Base-by-base conservation (phyloP, 2,113 vertebrate genomes). In the Alectura lathami region DNA sequence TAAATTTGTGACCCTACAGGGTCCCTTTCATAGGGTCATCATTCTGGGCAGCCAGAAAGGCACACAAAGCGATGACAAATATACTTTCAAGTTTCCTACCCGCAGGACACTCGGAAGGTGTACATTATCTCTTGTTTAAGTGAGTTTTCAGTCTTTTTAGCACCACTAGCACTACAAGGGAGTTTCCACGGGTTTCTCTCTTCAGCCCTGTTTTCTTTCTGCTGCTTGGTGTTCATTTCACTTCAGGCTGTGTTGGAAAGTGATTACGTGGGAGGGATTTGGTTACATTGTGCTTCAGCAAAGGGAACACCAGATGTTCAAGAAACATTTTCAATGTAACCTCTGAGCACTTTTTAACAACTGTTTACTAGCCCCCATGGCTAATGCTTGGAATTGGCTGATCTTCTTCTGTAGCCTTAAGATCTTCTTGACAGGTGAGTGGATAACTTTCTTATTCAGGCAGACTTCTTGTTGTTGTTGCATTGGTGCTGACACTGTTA, bases 391-490 rank as follows among this genome's bases (percentile, higher is more conserved):
- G 74, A 29, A 36, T 3, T 86, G 88, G 80, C n/a, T 96, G 60
- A 3, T 78, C 36, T 78, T 81, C 8, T 38, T 91, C 26, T 96
- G 60, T 21, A 90, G 85, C 85, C 45, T 95, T 26, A 54, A 14
- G 63, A 82, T 17, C 51, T 66, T 94, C 54, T 57, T 50, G 40
- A 81, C 74, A 86, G 96, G 97, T 97, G 88, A 88, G 96, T 57
- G 30, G 50, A 17, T 43, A 43, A 48, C 13, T 50, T 88, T 23
- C 30, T 45, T 29, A 9, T 21, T 3, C 10, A 30, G 13, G 2
- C 3, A 77, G 48, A 34, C 9, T 47, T 34, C 12, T 32, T 13
- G 30, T n/a, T 53, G 24, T 17, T n/a, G 20, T 18, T 56, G 23
- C 60, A 9, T 29, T 8, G 3, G 1, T 77, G 32, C 26, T 74